Base-by-base conservation (phyloP, 37 sponge, comb jelly and placozoan genomes). In the Eunapius fragilis region DNA sequence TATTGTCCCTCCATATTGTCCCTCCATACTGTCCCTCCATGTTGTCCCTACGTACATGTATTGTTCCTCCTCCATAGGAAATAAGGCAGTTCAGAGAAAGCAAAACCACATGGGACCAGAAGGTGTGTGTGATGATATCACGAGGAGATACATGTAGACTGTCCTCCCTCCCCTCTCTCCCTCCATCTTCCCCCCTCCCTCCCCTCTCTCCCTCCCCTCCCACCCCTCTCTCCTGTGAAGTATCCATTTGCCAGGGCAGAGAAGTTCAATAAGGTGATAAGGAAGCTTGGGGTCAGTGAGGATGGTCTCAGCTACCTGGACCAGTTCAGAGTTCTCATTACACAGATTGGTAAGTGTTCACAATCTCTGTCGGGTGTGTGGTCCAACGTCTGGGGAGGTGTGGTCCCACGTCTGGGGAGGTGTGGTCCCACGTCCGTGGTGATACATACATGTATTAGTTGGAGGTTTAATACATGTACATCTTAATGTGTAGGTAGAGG, bases 171-270 rank as follows among this genome's bases (percentile, higher is more conserved):
- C 14, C 26, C 2, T 80, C 26, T 68, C 69, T 11, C 68, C 30
- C 33, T 28, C 25, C 23, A 9, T 4, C 31, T 35, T 31, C 69
- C 86, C 68, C n/a, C 73, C 76, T 34, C 7, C 31, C 9, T n/a
- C 50, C 14, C 26, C 2, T 80, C 26, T 68, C 69, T 11, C 68
- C 30, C 33, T 28, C 25, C 23, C 45, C 23, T 35, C 70, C 58
- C 69, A 78, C 68, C n/a, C 73, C 76, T 72, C 14, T 79, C 70
- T 35, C 37, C 19, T 25, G 10, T 80, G 37, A 37, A 96, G 93
- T 98, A 98, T 89, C 99, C 99, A 25, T 90, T 88, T 72, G 90
- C 94, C 22, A 82, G 95, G 70, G 99, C 97, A 26, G 99, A 98
- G 75, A 92, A 89, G 91, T 96, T 98, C 75, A 94, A 95, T 70